A percentile compares a stretch with the other conserved stretches of the same genome.
Evolutionary conservation across 1,140 invertebrate genomes (phyloP).

Genomic region (Campoletis sonorensis): DNA sequence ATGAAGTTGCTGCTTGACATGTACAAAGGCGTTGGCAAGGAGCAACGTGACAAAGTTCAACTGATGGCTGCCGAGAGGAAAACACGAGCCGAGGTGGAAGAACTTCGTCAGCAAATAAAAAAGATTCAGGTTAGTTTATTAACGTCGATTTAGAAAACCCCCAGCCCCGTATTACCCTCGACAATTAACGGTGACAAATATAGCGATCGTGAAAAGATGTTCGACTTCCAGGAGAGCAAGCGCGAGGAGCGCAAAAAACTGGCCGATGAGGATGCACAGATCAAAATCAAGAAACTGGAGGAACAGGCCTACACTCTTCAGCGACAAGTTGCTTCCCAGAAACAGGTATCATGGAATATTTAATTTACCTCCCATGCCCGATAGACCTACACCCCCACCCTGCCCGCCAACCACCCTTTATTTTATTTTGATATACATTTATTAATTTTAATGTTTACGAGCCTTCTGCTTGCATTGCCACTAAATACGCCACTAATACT

Average conservation of each 20-base stretch:
- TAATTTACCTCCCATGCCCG: constrained; percentile 21
- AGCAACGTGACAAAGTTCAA: constrained; percentile 96
- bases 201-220: constrained; percentile 55
- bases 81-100: constrained; percentile 91
- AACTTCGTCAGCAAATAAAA: constrained; percentile 89
- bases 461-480: constrained; percentile 48
- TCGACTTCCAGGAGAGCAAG: constrained; percentile 87
- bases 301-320: constrained; percentile 91
- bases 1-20: constrained; percentile 96
- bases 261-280: constrained; percentile 95
- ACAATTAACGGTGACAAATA: constrained; percentile 39
- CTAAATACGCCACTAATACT: constrained; percentile 36
- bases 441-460: not conserved
- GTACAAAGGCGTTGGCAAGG: constrained; percentile 98
- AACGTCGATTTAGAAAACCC: not conserved
- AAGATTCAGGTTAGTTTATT: constrained; percentile 82
- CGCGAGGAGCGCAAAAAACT: constrained; percentile 94
- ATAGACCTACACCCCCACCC: too few species aligned
- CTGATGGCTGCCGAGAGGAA: constrained; percentile 97
- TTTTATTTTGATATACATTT: not conserved
- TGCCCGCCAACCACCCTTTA: too few species aligned
- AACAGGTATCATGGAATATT: constrained; percentile 79
- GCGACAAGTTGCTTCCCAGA: constrained; percentile 89
- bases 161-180: not conserved
- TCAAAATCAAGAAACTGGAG: constrained; percentile 96